Base-by-base conservation (phyloP, 2,888 invertebrate species). In the Cheilosia variabilis region DNA sequence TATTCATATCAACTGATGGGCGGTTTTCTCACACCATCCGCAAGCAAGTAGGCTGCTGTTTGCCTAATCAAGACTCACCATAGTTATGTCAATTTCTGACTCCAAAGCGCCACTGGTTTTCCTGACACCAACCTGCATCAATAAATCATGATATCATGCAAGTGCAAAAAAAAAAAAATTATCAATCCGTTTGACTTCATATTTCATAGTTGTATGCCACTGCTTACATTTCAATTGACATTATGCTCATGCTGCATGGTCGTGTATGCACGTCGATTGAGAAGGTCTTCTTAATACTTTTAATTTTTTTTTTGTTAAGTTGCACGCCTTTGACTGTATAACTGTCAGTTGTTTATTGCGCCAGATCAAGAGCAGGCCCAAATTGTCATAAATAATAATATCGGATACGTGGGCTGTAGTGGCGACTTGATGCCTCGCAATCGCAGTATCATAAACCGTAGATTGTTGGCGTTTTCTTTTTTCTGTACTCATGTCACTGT, bases 121-220 rank as follows among this genome's bases (percentile, higher is more conserved):
- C 10, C 41, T 47, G 53, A 78, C 57, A 82, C 15, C 37, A 58
- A 63, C 10, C 41, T 50, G 31, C 45, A 45, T 47, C 60, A 55
- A 76, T 84, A 80, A 80, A 80, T 84, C 75, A 76, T 80, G 80
- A 80, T 69, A 80, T 80, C 79, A 79, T 69, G 57, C 41, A 77
- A 62, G 27, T n/a, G 37, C 4, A 37, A 37, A 37, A 45, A 27
- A 45, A n/a, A 63, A 22, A n/a, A 45, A 27, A 45, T n/a, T 7
- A 47, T 37, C 47, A 17, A 47, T 41, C 15, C 47, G 37, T 45
- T 53, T 45, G 52, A 50, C 31, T 62, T 47, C 41, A 53, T 43
- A 17, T 17, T 41, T 43, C 43, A 62, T 52, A 19, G 43, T 31
- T 62, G 31, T 62, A 43, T 55, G 72, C 31, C 62, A 9, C 13